Conservation (phyloP, 2,888 invertebrate genomes). For the Mantis religiosa region DNA sequence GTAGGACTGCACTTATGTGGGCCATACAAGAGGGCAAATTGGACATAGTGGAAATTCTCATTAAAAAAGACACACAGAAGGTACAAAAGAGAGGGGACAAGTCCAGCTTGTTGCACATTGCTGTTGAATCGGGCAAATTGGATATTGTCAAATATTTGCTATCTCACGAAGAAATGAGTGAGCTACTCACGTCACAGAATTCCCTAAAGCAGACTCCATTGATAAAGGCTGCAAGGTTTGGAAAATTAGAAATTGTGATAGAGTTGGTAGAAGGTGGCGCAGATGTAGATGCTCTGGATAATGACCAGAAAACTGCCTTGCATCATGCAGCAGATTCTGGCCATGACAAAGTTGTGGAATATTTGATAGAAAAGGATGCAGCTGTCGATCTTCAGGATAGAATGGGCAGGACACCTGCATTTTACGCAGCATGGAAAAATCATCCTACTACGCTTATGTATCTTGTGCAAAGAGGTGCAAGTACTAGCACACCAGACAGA, state of each 20-base stretch:
- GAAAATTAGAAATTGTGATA: background rate
- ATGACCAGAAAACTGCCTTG: background rate
- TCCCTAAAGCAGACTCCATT: background rate
- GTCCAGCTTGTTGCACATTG: background rate
- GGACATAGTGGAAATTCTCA: background rate
- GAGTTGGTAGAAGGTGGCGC: background rate
- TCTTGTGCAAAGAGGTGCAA: background rate
- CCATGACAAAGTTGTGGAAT: background rate
- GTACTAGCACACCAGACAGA: background rate
- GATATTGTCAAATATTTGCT: background rate
- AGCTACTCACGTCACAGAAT: background rate
- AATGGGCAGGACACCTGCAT: background rate
- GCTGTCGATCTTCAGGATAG: background rate
- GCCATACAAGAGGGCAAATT: background rate
- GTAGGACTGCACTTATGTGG: background rate
- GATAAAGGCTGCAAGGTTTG: background rate
- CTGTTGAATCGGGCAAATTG: background rate
- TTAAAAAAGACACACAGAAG: background rate
- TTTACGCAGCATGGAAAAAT: background rate
- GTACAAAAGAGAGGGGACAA: background rate
- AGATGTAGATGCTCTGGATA: background rate
- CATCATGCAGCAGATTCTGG: background rate
- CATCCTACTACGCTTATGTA: background rate
- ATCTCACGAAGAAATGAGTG: background rate
- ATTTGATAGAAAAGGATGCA: background rate